Conservation (phyloP, 2,888 invertebrate species). For the Protonemura montana region DNA sequence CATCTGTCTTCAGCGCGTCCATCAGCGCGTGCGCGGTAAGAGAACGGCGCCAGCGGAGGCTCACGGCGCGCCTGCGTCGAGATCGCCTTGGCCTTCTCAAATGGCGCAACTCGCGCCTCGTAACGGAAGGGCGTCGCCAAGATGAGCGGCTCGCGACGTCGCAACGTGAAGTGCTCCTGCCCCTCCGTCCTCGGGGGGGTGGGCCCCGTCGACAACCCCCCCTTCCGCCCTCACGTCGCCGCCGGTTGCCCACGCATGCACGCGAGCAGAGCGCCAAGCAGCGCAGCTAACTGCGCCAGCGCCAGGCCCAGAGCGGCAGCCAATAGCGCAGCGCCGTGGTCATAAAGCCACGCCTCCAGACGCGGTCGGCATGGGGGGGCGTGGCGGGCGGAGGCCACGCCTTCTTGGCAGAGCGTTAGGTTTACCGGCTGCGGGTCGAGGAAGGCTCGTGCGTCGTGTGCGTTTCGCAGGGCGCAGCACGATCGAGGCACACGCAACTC, state of each 20-base stretch:
- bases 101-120: background rate
- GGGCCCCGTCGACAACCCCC: background rate
- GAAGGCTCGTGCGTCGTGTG: slow-evolving; percentile 61
- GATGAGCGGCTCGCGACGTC: background rate
- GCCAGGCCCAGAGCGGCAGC: slow-evolving; percentile 47
- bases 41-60: background rate
- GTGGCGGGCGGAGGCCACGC: slow-evolving; percentile 67
- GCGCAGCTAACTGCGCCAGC: slow-evolving; percentile 47
- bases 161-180: background rate
- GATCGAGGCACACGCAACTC: slow-evolving; percentile 63
- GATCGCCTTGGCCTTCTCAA: slow-evolving; percentile 10
- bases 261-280: slow-evolving; percentile 47
- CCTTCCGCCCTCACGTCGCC: background rate
- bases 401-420: slow-evolving; percentile 73
- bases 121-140: no score
- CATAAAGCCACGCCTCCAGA: slow-evolving; percentile 47
- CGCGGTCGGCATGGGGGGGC: slow-evolving; percentile 53
- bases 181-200: background rate
- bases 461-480: slow-evolving; percentile 73
- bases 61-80: background rate
- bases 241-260: slow-evolving; percentile 46
- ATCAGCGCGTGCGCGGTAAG: background rate
- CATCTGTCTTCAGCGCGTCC: background rate
- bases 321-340: slow-evolving; percentile 46
- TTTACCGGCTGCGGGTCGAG: slow-evolving; percentile 80